These are phyloP conservation scores for Rallus crepitans DNA, from an alignment of 2,797 vertebrate genomes.

Conservation along the genomic window DNA sequence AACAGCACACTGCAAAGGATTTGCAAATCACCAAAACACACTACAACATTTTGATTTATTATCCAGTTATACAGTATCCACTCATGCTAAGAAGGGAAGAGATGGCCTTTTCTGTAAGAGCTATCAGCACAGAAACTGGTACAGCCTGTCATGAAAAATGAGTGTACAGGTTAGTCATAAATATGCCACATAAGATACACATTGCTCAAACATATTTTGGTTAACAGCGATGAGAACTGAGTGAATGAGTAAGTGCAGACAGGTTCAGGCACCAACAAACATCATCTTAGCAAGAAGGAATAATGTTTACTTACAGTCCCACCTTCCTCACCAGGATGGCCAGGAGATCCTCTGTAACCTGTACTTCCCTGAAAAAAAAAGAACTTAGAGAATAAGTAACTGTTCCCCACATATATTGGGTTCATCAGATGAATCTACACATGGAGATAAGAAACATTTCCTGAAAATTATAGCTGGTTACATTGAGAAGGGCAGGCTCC, in stretches of 20 bases:
- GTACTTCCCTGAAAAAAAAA: conserved; percentile 79
- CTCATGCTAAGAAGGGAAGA: neutral
- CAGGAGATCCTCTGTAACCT: conserved; percentile 82
- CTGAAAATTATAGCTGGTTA: neutral
- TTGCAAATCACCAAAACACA: neutral
- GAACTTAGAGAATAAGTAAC: neutral
- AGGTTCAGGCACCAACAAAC: neutral
- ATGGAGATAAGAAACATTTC: neutral
- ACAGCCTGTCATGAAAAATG: neutral
- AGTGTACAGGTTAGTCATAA: neutral
- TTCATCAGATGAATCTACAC: neutral
- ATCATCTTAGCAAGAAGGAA: neutral
- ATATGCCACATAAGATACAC: neutral
- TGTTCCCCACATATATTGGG: neutral
- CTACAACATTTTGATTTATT: neutral
- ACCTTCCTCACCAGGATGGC: conserved; percentile 90
- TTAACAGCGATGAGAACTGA: neutral
- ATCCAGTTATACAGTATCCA: neutral
- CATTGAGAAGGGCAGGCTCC: neutral
- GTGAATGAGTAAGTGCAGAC: neutral
- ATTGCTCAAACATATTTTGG: neutral
- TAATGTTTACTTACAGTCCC: conserved; percentile 79
- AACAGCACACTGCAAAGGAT: neutral
- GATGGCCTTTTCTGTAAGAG: neutral
- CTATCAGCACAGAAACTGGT: neutral